Conservation (phyloP, 30 jellyfish, hydroid and myxozoan genomes). For the Cassiopea xamachana region DNA sequence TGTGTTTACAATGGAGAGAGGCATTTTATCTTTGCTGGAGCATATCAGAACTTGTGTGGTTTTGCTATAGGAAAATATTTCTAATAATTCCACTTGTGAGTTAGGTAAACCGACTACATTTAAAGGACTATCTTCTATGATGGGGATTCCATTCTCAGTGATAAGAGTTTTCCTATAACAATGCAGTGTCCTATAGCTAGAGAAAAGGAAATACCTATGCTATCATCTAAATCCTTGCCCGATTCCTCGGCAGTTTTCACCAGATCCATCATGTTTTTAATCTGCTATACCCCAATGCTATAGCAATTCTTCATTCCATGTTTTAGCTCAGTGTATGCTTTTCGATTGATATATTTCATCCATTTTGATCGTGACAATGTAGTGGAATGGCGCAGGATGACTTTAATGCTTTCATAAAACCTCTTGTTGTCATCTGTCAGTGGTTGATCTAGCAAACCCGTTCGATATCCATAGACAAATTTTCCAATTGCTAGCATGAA, state of each 20-base stretch:
- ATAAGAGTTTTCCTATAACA: too few species aligned
- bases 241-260: neutral
- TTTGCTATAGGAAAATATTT: too few species aligned
- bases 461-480: conserved; percentile 8
- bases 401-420: neutral
- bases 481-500: neutral
- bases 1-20: too few species aligned
- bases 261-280: neutral
- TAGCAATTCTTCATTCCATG: neutral
- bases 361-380: neutral
- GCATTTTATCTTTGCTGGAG: too few species aligned
- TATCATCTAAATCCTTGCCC: neutral
- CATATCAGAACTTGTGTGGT: too few species aligned
- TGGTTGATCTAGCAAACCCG: neutral
- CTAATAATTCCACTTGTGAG: too few species aligned
- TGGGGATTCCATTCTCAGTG: too few species aligned
- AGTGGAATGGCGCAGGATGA: neutral
- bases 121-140: too few species aligned
- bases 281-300: neutral
- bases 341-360: neutral
- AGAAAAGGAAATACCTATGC: neutral
- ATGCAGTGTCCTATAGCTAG: too few species aligned
- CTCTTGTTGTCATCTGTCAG: neutral
- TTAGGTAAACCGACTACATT: too few species aligned
- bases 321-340: neutral